Evolutionary conservation across 2,888 invertebrate species (phyloP).

Genomic region (Eupithecia centaureata): DNA sequence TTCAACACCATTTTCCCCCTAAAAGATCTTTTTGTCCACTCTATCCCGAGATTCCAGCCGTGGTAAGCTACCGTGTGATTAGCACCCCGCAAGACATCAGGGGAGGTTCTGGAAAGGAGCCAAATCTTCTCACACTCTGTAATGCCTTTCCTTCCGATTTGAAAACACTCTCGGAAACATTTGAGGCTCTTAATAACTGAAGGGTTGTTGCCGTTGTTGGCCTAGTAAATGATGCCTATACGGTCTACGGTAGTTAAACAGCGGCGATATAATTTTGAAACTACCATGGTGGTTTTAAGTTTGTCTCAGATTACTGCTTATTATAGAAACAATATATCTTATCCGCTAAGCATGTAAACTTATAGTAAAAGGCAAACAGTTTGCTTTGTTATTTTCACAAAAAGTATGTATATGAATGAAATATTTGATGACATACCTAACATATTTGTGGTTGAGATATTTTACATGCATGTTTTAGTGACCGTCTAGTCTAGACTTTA

Average conservation of each 20-base stretch:
- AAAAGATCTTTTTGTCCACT: background rate
- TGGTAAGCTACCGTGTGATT: conserved; percentile 2
- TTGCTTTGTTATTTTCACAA: background rate
- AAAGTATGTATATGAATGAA: background rate
- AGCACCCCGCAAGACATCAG: background rate
- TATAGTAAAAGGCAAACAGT: background rate
- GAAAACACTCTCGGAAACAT: background rate
- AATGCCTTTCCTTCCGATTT: conserved; percentile 4
- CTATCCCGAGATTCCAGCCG: background rate
- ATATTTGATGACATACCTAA: background rate
- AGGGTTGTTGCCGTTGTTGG: background rate
- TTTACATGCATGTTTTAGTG: conserved; percentile 23
- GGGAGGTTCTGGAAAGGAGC: conserved; percentile 1
- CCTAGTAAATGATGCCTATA: background rate
- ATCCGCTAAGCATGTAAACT: too few relatives aligned
- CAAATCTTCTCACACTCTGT: background rate
- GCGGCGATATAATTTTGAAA: background rate
- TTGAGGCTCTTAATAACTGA: background rate
- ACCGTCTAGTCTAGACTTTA: conserved; percentile 44
- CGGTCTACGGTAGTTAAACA: background rate
- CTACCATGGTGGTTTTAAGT: background rate
- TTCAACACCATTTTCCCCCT: background rate
- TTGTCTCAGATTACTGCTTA: background rate
- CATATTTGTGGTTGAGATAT: background rate
- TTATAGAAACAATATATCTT: background rate